Conservation (phyloP, 30 jellyfish, hydroid and myxozoan species). For the Morbakka virulenta region DNA sequence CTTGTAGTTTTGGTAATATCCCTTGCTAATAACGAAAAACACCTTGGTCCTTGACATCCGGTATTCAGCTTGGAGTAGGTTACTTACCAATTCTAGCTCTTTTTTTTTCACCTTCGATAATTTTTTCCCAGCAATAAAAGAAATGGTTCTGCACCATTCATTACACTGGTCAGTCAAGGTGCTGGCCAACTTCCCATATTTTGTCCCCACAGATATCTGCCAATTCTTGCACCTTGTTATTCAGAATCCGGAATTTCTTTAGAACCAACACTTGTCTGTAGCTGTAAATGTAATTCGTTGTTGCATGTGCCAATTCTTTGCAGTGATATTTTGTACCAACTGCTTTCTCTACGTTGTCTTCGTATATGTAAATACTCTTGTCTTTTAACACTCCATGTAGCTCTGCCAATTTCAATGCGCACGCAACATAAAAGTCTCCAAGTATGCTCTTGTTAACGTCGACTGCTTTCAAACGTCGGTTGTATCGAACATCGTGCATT, state of each 20-base stretch:
- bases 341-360: slow-evolving; percentile 65
- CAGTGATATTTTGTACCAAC: slow-evolving; percentile 31
- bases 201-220: slow-evolving; percentile 48
- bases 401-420: slow-evolving; percentile 36
- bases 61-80: too few species aligned
- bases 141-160: slow-evolving; percentile 4
- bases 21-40: slow-evolving; percentile 16
- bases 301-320: slow-evolving; percentile 52
- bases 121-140: slow-evolving; percentile 2
- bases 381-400: slow-evolving; percentile 13
- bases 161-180: slow-evolving; percentile 11
- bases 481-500: background rate
- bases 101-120: slow-evolving; percentile 4
- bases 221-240: slow-evolving; percentile 5
- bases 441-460: background rate
- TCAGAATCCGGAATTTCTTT: background rate
- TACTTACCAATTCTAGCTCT: background rate
- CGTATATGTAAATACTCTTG: slow-evolving; percentile 52
- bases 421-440: slow-evolving; percentile 1
- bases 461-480: background rate
- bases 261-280: background rate
- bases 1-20: slow-evolving; percentile 38
- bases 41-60: background rate
- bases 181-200: slow-evolving; percentile 88
- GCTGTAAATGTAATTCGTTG: slow-evolving; percentile 39